phyloP scores from a whole-genome alignment of 2,113 vertebrate species.

The Calypte anna region DNA sequence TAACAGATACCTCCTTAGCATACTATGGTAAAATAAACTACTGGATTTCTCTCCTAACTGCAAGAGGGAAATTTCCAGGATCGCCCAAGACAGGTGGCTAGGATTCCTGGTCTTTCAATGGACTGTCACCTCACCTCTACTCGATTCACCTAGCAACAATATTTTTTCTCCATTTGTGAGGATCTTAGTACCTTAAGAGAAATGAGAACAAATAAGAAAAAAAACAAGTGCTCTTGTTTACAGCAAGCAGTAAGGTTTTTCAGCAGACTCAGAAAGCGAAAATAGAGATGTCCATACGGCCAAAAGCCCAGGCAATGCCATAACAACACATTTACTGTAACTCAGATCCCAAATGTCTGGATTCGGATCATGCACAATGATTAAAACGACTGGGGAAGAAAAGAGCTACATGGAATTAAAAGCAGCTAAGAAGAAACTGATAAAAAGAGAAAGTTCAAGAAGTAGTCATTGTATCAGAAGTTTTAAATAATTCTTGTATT shows the following conservation, averaged over 20 bases:
- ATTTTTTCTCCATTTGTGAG: not conserved
- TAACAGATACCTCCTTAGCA: not conserved
- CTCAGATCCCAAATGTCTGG: constrained; percentile 20
- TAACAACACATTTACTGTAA: not conserved
- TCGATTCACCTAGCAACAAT: not conserved
- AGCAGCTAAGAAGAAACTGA: constrained; percentile 43
- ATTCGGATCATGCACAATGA: not conserved
- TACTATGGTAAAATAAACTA: not conserved
- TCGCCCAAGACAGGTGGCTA: rapidly evolving
- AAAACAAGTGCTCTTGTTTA: not conserved
- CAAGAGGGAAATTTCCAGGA: not conserved
- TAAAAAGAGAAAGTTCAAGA: constrained; percentile 60
- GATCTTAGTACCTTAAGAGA: not conserved
- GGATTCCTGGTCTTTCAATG: not conserved
- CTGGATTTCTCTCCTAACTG: not conserved
- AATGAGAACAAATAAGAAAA: not conserved
- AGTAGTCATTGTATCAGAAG: constrained; percentile 40
- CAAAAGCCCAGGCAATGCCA: constrained; percentile 33
- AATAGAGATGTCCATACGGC: constrained; percentile 49
- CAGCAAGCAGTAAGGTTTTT: not conserved
- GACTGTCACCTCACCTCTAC: not conserved
- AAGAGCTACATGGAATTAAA: constrained; percentile 44
- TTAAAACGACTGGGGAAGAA: constrained; percentile 7
- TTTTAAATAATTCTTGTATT: constrained; percentile 66
- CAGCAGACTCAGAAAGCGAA: constrained; percentile 33